Evolutionary conservation across 2,113 vertebrate genomes (phyloP).

Genomic region (Rhegmatorhina hoffmannsi): DNA sequence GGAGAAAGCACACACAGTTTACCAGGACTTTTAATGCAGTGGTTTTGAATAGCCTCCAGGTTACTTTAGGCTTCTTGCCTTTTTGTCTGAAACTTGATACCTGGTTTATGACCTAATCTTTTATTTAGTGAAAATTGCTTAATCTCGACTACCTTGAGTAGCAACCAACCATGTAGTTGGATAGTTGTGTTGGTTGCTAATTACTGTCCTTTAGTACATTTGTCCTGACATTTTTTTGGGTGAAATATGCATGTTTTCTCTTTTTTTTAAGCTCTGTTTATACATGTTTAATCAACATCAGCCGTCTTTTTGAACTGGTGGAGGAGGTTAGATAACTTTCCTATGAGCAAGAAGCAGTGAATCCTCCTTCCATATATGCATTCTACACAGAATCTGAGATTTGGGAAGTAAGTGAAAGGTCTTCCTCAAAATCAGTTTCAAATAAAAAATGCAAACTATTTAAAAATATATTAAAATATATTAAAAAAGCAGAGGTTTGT

Average conservation of each 20-base stretch:
- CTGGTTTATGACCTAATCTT: background rate
- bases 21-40: background rate
- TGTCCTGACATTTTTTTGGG: slow-evolving; percentile 18
- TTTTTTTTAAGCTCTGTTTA: slow-evolving; percentile 31
- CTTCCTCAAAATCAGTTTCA: background rate
- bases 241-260: slow-evolving; percentile 18
- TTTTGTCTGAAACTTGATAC: background rate
- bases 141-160: background rate
- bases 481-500: background rate
- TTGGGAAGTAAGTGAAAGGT: background rate
- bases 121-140: background rate
- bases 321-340: slow-evolving; percentile 32
- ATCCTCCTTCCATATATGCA: background rate
- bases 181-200: background rate
- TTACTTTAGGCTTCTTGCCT: slow-evolving; percentile 38
- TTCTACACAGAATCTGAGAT: background rate
- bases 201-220: background rate
- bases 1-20: background rate
- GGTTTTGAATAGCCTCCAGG: slow-evolving; percentile 34
- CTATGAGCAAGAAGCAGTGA: slow-evolving; percentile 17
- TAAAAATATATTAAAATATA: background rate
- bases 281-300: slow-evolving; percentile 59
- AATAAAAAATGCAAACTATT: background rate
- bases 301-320: slow-evolving; percentile 49
- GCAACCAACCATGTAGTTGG: background rate